Conservation (phyloP, 2,113 vertebrate genomes). For the Callionymus lyra region DNA sequence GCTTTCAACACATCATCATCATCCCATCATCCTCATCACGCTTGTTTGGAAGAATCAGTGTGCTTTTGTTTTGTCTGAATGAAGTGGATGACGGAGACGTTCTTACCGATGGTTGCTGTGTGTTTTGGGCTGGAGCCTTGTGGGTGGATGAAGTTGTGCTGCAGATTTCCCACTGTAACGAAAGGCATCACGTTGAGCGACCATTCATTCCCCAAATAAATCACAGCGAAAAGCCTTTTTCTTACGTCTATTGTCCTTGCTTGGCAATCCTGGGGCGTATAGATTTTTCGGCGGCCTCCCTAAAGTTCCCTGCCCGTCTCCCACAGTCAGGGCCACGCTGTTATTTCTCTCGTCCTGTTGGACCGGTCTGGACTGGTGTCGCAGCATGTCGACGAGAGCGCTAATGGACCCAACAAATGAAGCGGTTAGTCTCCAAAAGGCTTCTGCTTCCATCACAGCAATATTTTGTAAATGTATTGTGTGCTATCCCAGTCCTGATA, state of each 20-base stretch:
- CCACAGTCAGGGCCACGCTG: conserved; percentile 72
- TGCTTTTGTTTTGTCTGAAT: background rate
- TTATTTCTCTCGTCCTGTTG: conserved; percentile 79
- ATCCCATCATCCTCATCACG: too few relatives aligned
- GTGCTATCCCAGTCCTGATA: too few relatives aligned
- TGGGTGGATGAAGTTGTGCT: conserved; percentile 82
- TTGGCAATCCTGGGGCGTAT: conserved; percentile 73
- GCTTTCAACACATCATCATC: conserved; percentile 13
- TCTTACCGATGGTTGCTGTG: conserved; percentile 76
- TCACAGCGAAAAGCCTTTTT: too few relatives aligned
- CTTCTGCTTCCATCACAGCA: too few relatives aligned
- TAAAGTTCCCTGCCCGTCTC: conserved; percentile 70
- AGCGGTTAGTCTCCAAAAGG: too few relatives aligned
- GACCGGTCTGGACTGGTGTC: conserved; percentile 79
- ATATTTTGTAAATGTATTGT: too few relatives aligned
- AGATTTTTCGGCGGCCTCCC: conserved; percentile 79
- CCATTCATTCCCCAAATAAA: too few relatives aligned
- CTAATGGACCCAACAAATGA: conserved; percentile 57
- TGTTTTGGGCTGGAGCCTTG: conserved; percentile 79
- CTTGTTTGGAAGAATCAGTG: background rate
- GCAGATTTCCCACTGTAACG: conserved; percentile 77
- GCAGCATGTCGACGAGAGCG: conserved; percentile 83
- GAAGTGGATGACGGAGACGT: background rate
- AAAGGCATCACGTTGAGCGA: too few relatives aligned
- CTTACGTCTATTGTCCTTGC: conserved; percentile 79